Conservation (phyloP, 1,140 invertebrate species). For the Doryteuthis pealeii region DNA sequence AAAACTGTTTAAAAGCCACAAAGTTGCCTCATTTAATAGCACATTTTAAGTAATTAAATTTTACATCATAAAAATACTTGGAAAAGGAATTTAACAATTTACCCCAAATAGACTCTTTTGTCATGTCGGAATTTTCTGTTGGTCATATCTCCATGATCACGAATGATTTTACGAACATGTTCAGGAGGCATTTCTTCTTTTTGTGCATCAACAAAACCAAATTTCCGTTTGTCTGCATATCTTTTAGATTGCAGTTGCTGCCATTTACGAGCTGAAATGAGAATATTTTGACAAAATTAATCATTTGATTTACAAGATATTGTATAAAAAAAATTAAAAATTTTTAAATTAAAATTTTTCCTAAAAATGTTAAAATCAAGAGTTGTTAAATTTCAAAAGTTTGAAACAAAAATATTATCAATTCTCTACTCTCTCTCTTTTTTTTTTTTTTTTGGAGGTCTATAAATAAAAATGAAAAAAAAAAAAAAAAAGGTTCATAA, state of each 20-base stretch:
- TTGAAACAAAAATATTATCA: background rate
- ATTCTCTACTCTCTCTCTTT: too few relatives aligned
- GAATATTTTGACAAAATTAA: background rate
- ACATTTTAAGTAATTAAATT: too few relatives aligned
- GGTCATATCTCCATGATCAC: slow-evolving; percentile 99
- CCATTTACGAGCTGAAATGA: slow-evolving; percentile 84
- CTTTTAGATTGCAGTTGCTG: slow-evolving; percentile 96
- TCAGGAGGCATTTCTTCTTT: slow-evolving; percentile 99
- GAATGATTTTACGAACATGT: slow-evolving; percentile 97
- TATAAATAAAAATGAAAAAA: too few relatives aligned
- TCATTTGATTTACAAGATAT: background rate
- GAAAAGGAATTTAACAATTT: slow-evolving; percentile 45
- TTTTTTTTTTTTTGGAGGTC: too few relatives aligned
- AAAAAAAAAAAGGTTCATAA: too few relatives aligned
- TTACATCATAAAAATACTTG: too few relatives aligned
- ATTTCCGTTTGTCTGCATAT: slow-evolving; percentile 96
- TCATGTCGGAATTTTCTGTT: slow-evolving; percentile 98
- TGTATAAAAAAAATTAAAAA: background rate
- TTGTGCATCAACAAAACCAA: slow-evolving; percentile 98
- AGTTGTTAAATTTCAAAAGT: background rate
- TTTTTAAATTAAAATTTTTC: background rate
- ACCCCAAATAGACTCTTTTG: slow-evolving; percentile 98
- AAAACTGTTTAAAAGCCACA: too few relatives aligned
- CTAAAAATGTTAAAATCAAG: background rate
- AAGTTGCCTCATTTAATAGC: too few relatives aligned